Conservation (phyloP, 2,797 vertebrate genomes). For the Leptoclinus maculatus region DNA sequence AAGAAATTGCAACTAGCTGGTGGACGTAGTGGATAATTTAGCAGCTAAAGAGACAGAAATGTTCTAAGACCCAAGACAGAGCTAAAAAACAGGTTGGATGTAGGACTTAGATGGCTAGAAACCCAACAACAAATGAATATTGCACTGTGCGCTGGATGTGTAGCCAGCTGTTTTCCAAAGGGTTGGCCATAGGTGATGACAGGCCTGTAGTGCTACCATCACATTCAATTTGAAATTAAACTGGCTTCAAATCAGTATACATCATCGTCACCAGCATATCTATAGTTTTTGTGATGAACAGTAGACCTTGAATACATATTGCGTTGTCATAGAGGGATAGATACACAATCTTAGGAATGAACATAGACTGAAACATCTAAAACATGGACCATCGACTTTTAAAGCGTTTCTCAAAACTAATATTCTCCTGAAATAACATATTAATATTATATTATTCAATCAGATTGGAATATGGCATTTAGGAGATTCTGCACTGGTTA, state of each 20-base stretch:
- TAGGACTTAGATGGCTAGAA: no score
- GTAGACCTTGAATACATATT: not conserved
- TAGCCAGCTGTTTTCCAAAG: not conserved
- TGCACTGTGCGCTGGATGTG: no score
- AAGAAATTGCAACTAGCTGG: not conserved
- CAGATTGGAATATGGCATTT: not conserved
- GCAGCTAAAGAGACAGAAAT: not conserved
- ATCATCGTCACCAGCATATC: not conserved
- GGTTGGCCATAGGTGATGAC: no score
- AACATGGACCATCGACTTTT: not conserved
- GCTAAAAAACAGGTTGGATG: no score
- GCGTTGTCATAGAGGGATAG: not conserved
- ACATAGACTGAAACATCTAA: not conserved
- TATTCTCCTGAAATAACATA: not conserved
- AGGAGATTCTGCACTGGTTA: conserved; percentile 1
- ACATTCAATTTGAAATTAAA: no score
- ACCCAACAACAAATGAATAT: no score
- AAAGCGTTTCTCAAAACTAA: not conserved
- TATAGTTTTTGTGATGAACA: not conserved
- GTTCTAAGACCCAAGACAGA: not conserved
- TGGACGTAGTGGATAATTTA: not conserved
- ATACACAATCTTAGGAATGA: not conserved
- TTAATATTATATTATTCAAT: conserved; percentile 8
- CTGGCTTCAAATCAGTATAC: not conserved
- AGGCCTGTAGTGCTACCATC: not conserved